phyloP scores from a whole-genome alignment of 2,113 vertebrate species.

The Agelaius phoeniceus region DNA sequence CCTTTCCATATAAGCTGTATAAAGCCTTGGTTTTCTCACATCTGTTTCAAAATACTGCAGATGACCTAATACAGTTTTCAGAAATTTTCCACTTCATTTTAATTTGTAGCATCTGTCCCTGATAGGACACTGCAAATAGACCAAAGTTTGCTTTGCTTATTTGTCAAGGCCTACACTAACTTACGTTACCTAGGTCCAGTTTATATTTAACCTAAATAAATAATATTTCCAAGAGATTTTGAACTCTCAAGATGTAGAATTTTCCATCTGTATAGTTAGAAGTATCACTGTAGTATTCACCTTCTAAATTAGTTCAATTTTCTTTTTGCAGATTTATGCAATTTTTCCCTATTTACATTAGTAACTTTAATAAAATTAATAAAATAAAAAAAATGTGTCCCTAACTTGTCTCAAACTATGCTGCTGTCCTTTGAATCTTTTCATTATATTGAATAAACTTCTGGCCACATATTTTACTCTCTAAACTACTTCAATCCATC shows the following conservation, averaged over 20 bases:
- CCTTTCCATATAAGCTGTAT: not conserved
- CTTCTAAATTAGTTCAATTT: not conserved
- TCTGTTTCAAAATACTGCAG: not conserved
- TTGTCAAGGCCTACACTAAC: not conserved
- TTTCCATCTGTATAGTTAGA: not conserved
- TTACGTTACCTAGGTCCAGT: not conserved
- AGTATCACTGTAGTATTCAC: not conserved
- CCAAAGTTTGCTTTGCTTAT: not conserved
- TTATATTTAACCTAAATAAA: not conserved
- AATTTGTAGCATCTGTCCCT: not conserved
- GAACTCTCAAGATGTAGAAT: not conserved
- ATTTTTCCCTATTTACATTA: not conserved
- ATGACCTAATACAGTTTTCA: not conserved
- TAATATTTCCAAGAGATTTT: not conserved
- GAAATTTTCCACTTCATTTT: not conserved
- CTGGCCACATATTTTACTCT: not conserved
- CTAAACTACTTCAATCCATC: not conserved
- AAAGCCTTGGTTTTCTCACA: not conserved
- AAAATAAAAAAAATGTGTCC: not conserved
- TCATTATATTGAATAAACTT: not conserved
- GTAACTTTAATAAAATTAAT: too few relatives aligned
- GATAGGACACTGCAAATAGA: not conserved
- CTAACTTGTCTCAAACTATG: not conserved
- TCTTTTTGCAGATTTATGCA: not conserved
- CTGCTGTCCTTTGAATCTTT: not conserved